Percentiles rank a stretch among this genome's conserved stretches.
These are phyloP conservation scores for Leptopilina boulardi DNA, from an alignment of 1,140 invertebrate species.

Conservation along the genomic window DNA sequence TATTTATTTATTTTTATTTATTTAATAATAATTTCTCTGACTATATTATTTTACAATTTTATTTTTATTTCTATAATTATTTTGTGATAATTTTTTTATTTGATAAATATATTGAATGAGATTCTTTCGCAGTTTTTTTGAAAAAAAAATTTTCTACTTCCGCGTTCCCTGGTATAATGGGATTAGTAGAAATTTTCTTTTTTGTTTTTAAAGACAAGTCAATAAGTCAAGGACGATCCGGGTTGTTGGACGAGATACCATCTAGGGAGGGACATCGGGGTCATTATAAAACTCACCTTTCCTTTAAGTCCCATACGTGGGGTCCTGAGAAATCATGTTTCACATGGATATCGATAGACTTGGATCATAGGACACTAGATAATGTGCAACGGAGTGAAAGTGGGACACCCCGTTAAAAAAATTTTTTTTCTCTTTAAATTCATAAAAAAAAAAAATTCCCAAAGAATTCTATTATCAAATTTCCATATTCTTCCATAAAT, in stretches of 20 bases:
- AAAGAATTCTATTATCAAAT: slow-evolving; percentile 17
- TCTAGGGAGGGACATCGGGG: slow-evolving; percentile 66
- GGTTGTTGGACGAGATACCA: slow-evolving; percentile 57
- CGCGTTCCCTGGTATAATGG: not conserved
- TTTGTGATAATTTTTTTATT: too few species aligned
- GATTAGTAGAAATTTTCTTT: slow-evolving; percentile 4
- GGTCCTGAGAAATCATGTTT: slow-evolving; percentile 51
- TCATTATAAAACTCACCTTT: slow-evolving; percentile 61
- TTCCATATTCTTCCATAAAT: slow-evolving; percentile 34
- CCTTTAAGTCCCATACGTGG: slow-evolving; percentile 53
- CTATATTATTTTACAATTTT: too few species aligned
- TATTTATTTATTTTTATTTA: too few species aligned
- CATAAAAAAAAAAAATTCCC: too few species aligned
- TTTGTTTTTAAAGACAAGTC: slow-evolving; percentile 15
- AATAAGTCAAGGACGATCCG: slow-evolving; percentile 41
- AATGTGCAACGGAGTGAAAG: slow-evolving; percentile 1
- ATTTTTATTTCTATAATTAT: too few species aligned
- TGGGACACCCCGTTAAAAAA: not conserved
- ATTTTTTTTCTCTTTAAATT: not conserved
- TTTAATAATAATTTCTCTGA: too few species aligned
- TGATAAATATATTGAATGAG: not conserved
- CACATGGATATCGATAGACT: slow-evolving; percentile 49
- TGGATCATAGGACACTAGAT: slow-evolving; percentile 16
- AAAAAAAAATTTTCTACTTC: not conserved
- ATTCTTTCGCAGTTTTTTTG: not conserved